phyloP scores from a whole-genome alignment of 2,888 invertebrate genomes.

The Lasioglossum zephyrum region DNA sequence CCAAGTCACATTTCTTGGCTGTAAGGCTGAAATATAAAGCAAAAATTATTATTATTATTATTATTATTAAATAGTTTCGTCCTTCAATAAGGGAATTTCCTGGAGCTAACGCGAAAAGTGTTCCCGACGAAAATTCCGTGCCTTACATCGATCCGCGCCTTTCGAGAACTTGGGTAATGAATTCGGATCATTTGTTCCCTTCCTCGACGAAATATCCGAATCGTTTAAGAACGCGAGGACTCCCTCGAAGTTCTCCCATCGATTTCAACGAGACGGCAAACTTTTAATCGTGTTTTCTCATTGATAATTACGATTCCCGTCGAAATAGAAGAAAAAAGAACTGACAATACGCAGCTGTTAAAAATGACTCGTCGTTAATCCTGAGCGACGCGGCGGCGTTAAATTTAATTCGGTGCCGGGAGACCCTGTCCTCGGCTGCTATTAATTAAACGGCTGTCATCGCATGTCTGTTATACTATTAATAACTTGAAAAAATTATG shows the following conservation, averaged over 20 bases:
- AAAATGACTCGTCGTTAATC: constrained; percentile 24
- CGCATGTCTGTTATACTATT: constrained; percentile 7
- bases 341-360: not conserved
- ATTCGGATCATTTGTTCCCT: constrained; percentile 34
- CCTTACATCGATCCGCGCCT: constrained; percentile 28
- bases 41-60: too few relatives aligned
- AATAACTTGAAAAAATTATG: constrained; percentile 34
- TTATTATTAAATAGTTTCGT: not conserved
- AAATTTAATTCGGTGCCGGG: constrained; percentile 25
- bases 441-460: constrained; percentile 32
- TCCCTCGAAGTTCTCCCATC: not conserved
- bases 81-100: not conserved
- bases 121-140: constrained; percentile 23
- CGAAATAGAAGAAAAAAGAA: not conserved
- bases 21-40: too few relatives aligned
- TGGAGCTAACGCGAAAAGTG: not conserved
- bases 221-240: constrained; percentile 18
- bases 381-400: not conserved
- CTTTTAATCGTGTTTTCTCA: constrained; percentile 19
- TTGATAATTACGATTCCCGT: constrained; percentile 22
- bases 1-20: too few relatives aligned
- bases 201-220: constrained; percentile 27
- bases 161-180: constrained; percentile 34
- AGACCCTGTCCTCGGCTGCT: not conserved
- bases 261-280: constrained; percentile 25